Evolutionary conservation across 2,888 invertebrate genomes (phyloP).

Genomic region (Dicycla oo): DNA sequence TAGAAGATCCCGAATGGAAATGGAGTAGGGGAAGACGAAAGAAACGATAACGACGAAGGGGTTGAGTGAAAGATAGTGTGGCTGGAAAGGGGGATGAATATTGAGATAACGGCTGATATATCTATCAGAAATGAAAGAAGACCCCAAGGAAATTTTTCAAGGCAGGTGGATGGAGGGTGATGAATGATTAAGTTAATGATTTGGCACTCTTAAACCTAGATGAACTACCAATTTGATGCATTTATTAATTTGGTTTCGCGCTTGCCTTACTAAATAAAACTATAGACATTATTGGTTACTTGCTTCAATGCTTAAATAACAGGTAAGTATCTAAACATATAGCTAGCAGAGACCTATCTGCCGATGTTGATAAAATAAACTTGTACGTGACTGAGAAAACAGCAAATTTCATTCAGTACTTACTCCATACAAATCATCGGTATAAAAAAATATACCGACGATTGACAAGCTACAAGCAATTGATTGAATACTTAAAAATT

Average conservation of each 20-base stretch:
- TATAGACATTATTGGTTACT: not conserved
- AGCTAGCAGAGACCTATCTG: not conserved
- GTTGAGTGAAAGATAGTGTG: not conserved
- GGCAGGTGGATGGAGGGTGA: not conserved
- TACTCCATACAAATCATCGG: not conserved
- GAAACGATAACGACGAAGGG: no score
- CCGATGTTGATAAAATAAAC: not conserved
- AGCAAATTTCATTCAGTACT: not conserved
- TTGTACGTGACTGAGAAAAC: not conserved
- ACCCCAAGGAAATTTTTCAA: not conserved
- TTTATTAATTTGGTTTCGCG: not conserved
- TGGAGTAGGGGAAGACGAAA: not conserved
- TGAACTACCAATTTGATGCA: not conserved
- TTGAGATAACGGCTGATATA: no score
- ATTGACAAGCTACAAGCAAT: not conserved
- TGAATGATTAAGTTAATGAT: no score
- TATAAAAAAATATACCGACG: not conserved
- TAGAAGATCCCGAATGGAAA: not conserved
- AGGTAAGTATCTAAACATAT: not conserved
- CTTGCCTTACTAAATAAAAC: not conserved
- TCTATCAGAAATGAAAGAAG: not conserved
- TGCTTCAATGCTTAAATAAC: constrained; percentile 3
- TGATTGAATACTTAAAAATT: not conserved
- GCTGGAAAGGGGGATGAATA: not conserved
- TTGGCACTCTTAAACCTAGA: not conserved